Evolutionary conservation across 2,888 invertebrate species (phyloP).

Genomic region (Acronicta aceris): DNA sequence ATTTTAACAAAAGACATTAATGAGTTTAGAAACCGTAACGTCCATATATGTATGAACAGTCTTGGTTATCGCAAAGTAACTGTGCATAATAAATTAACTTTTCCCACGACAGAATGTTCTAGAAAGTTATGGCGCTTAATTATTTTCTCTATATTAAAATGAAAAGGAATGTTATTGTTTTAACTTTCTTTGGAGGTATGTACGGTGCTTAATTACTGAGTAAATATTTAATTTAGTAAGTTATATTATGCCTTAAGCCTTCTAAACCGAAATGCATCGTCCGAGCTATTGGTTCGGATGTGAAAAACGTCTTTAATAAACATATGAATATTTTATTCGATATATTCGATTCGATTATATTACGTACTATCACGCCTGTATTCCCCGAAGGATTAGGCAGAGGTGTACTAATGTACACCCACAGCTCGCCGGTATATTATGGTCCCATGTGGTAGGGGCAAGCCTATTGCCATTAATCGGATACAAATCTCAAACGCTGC

Average conservation of each 20-base stretch:
- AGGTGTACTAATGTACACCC: no score
- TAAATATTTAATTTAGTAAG: neutral
- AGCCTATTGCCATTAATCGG: no score
- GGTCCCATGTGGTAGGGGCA: no score
- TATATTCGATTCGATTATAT: no score
- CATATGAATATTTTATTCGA: no score
- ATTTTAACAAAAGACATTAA: conserved; percentile 60
- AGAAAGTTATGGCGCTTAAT: conserved; percentile 57
- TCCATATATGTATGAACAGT: conserved; percentile 43
- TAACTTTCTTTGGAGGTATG: conserved; percentile 7
- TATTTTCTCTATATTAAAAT: conserved; percentile 34
- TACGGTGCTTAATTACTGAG: neutral
- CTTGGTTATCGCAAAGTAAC: conserved; percentile 49
- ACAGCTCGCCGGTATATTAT: no score
- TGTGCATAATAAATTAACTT: conserved; percentile 56
- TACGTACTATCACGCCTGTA: no score
- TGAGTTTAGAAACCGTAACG: conserved; percentile 71
- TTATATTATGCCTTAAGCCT: neutral
- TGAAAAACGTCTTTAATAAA: no score
- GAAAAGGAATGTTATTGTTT: conserved; percentile 8
- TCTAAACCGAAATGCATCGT: no score
- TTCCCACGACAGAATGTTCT: conserved; percentile 55
- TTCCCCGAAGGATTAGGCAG: no score
- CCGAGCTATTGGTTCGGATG: no score
- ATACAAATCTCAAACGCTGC: no score